Percentiles rank a stretch among this genome's conserved stretches.
Conservation (phyloP, 2,888 invertebrate genomes). For the Euplagia quadripunctaria region DNA sequence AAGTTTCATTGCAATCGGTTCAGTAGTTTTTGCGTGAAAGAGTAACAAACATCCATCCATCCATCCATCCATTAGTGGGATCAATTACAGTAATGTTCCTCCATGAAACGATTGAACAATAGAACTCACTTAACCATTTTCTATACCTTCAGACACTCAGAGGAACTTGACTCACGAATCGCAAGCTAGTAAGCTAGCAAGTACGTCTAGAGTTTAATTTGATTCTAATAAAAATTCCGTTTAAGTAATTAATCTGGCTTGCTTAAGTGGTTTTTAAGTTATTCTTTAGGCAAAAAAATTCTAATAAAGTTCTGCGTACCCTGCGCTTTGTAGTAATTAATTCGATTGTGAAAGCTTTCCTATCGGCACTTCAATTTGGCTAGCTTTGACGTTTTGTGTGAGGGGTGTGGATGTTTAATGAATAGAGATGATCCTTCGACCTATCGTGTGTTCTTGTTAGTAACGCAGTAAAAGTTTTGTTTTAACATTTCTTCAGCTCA, state of each 20-base stretch:
- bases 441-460: too few relatives aligned
- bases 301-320: constrained; percentile 26
- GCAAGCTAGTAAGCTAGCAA: not conserved
- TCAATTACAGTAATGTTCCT: too few relatives aligned
- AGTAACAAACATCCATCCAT: too few relatives aligned
- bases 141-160: not conserved
- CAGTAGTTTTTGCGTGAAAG: too few relatives aligned
- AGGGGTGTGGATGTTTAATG: not conserved
- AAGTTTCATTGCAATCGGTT: too few relatives aligned
- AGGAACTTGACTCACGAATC: not conserved
- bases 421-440: too few relatives aligned
- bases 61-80: too few relatives aligned
- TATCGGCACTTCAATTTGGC: not conserved
- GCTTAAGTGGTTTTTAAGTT: constrained; percentile 49
- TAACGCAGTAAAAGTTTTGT: too few relatives aligned
- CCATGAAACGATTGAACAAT: too few relatives aligned
- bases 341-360: constrained; percentile 34
- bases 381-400: not conserved
- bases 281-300: constrained; percentile 32
- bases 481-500: too few relatives aligned
- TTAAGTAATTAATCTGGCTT: constrained; percentile 48
- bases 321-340: constrained; percentile 42
- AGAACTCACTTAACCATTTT: not conserved
- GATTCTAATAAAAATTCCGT: constrained; percentile 49
- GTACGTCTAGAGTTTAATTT: constrained; percentile 32